Evolutionary conservation across 2,888 invertebrate species (phyloP).

Genomic region (Noctua janthina): DNA sequence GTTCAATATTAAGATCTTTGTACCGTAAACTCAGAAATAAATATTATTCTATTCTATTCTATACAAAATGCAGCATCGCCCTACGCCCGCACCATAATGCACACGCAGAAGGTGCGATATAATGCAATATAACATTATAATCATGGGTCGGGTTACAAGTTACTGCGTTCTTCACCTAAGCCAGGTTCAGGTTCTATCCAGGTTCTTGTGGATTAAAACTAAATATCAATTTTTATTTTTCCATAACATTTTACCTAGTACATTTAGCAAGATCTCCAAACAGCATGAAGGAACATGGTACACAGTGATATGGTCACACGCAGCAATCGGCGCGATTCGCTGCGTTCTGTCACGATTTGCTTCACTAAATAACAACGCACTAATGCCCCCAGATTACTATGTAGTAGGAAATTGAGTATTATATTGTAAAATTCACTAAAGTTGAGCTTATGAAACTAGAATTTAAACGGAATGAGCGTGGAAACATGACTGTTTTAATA

Average conservation of each 20-base stretch:
- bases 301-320: constrained; percentile 9
- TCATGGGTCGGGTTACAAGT: neutral
- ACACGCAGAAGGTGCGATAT: neutral
- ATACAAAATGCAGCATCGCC: neutral
- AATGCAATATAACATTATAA: neutral
- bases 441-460: constrained; percentile 8
- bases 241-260: neutral
- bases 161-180: neutral
- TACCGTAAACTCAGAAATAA: too few species aligned
- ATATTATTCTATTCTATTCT: too few species aligned
- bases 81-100: neutral
- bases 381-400: constrained; percentile 35
- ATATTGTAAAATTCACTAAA: constrained; percentile 14
- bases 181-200: too few species aligned
- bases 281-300: constrained; percentile 3
- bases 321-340: constrained; percentile 37
- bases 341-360: constrained; percentile 33
- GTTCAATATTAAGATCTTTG: too few species aligned
- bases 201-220: neutral
- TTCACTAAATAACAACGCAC: constrained; percentile 43
- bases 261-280: constrained; percentile 3
- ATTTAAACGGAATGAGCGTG: neutral
- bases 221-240: neutral
- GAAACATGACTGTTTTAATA: neutral
- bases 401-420: constrained; percentile 35